Base-by-base conservation (phyloP, 2,888 invertebrate species). In the Trichogramma dendrolimi region DNA sequence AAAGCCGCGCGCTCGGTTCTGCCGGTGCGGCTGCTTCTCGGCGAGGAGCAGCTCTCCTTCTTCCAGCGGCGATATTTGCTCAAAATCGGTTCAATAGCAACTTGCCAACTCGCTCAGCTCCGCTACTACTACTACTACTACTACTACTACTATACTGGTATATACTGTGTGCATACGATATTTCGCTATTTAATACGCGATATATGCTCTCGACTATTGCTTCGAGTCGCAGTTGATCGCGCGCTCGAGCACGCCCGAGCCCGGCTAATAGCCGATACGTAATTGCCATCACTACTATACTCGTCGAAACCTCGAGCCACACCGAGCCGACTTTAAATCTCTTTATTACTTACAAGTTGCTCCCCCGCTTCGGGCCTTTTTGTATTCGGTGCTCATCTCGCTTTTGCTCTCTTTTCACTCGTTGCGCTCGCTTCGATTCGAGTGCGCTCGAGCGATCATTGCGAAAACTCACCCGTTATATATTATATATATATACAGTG, bases 1-100 rank as follows among this genome's bases (percentile, higher is more conserved):
- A 55, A 63, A 65, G 64, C 64, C 68, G 69, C 68, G 62, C 66
- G 67, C 67, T 66, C 63, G 46, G 65, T 59, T 61, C 66, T 68
- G 71, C 69, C 67, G 69, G 71, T 72, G 71, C 48, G 55, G 50
- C 53, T 50, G 58, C 47, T 11, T 27, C 47, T 11, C 47, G 47
- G 8, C 6, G 47, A 47, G n/a, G 47, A 47, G n/a, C n/a, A 8
- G n/a, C 5, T 27, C 27, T 27, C 47, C n/a, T 72, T 73, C 74
- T 72, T 74, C 75, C 71, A 75, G 75, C 71, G 76, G 75, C 75
- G 75, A 77, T 79, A 77, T 77, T 79, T 78, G 74, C 79, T 74
- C 73, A 72, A 77, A 78, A 79, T 79, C 78, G 79, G 78, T 79
- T 79, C 79, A 78, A 79, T 79, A 75, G 76, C 78, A 78, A 79